phyloP scores from a whole-genome alignment of 2,113 vertebrate genomes.

The Prolemur simus region DNA sequence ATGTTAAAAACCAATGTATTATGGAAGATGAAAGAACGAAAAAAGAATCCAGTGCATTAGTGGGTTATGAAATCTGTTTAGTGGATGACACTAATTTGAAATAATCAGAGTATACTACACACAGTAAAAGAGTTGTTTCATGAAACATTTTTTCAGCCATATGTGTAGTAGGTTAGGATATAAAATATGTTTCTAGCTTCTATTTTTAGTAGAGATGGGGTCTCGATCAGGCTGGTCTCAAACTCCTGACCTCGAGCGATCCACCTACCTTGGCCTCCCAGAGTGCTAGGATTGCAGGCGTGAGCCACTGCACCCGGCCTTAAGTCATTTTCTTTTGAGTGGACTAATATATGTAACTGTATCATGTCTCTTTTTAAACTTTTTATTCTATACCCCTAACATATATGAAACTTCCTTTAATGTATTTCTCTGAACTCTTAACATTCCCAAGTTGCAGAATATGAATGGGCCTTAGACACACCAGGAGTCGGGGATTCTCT shows the following conservation, averaged over 20 bases:
- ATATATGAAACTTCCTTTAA: background rate
- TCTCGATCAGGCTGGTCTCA: too few species aligned
- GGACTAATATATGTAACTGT: background rate
- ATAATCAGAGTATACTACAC: background rate
- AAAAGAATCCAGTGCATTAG: background rate
- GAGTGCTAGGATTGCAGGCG: too few species aligned
- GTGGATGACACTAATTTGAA: background rate
- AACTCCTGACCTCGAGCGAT: too few species aligned
- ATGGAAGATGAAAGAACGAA: too few species aligned
- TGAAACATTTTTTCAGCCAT: background rate
- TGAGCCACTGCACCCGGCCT: too few species aligned
- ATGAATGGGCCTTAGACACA: background rate
- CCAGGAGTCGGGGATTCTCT: background rate
- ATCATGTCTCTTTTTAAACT: background rate
- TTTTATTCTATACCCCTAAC: constrained; percentile 8
- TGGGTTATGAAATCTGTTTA: background rate
- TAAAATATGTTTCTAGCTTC: background rate
- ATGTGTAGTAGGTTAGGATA: background rate
- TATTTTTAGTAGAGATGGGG: too few species aligned
- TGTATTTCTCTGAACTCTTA: background rate
- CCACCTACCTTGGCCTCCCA: too few species aligned
- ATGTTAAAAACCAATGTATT: background rate
- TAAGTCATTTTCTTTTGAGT: background rate
- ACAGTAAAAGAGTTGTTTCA: background rate
- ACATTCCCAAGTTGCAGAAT: background rate